Evolutionary conservation across 2,797 vertebrate genomes (phyloP).

Genomic region (Setipinna tenuifilis): DNA sequence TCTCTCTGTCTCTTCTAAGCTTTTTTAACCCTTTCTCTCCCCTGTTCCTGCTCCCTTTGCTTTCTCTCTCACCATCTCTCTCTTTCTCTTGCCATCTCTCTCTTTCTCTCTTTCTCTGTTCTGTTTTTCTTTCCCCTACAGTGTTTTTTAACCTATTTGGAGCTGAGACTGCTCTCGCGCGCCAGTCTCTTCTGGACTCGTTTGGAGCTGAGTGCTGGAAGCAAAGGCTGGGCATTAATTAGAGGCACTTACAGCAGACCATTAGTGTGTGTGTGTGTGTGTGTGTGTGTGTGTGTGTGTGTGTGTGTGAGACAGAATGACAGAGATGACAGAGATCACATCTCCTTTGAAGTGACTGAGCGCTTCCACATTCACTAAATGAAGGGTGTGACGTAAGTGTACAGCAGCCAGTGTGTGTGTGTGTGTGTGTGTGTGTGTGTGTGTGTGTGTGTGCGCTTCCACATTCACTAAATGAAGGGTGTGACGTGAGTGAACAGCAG

Average conservation of each 20-base stretch:
- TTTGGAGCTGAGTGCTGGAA: slow-evolving; percentile 3
- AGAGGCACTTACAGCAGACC: neutral
- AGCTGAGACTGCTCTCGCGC: neutral
- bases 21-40: too few species aligned
- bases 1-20: too few species aligned
- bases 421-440: neutral
- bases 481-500: too few species aligned
- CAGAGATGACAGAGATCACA: too few species aligned
- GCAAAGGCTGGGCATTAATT: neutral
- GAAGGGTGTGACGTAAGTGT: too few species aligned
- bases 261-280: neutral
- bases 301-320: neutral
- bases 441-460: neutral
- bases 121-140: too few species aligned
- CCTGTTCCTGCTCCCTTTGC: too few species aligned
- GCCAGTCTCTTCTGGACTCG: neutral
- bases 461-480: too few species aligned
- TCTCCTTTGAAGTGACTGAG: too few species aligned
- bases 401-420: neutral
- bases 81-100: neutral
- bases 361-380: too few species aligned
- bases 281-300: slow-evolving; percentile 22
- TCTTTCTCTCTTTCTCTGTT: neutral
- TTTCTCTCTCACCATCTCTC: too few species aligned
- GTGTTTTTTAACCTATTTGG: too few species aligned